Evolutionary conservation across 2,113 vertebrate species (phyloP), one percentile per base, ranked within the genome.

Genomic region (Zosterops hypoxanthus): DNA sequence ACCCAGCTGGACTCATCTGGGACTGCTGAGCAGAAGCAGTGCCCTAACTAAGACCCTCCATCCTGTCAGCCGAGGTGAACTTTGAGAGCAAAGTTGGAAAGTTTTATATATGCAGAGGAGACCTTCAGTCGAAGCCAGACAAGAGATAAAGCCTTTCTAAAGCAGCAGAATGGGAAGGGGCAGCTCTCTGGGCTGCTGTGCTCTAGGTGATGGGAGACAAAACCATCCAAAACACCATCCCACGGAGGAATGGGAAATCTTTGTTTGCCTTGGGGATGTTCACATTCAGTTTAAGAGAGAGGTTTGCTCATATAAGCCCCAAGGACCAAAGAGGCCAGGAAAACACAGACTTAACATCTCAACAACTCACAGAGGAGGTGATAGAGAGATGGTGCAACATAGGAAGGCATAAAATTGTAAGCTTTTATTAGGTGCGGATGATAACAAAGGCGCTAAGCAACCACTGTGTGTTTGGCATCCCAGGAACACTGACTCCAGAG

Each of bases 401-500:
- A 84, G 39, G 8, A 92, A 49, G 64, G 64, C 22, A 82, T 50
- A 80, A 72, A 93, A 77, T 29, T 33, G 39, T 56, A 73, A 65
- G 11, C 3, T 88, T 93, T 93, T 90, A 92, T 94, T 73, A 96
- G 80, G 93, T 92, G 93, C 0, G 2, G 71, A 83, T 86, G 88
- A 81, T 64, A 88, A 84, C 36, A 90, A 93, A 56, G 0, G 21
- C 0, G 0, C 69, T 78, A 47, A 68, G 64, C 11, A 60, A 91
- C 39, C 9, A 5, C 57, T 57, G 25, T 31, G 63, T 59, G 75
- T 78, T 93, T 82, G 82, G 87, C 3, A 4, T 92, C 85, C 86
- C 88, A 82, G 60, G 47, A 96, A 88, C 75, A 86, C 71, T 78
- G 92, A 90, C 75, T 90, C 68, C 85, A 86, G 75, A 80, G n/a